Conservation (phyloP, 64 coral and sea anemone species). For the Pocillopora damicornis region DNA sequence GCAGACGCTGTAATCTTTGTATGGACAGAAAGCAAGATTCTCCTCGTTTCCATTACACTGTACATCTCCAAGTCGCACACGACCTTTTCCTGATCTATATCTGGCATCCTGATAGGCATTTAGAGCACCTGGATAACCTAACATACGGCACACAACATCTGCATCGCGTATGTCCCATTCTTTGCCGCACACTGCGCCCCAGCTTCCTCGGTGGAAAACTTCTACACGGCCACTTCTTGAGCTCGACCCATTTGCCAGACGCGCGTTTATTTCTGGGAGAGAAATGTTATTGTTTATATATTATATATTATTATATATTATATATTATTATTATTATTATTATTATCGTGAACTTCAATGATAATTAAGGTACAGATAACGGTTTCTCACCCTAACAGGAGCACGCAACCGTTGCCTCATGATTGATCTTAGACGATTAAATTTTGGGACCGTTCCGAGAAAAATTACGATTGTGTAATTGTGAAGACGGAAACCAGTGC, state of each 20-base stretch:
- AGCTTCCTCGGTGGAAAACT: background rate
- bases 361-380: no score
- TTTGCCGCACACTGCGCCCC: background rate
- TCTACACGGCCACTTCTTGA: background rate
- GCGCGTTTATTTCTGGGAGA: background rate
- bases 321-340: no score
- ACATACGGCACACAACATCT: slow-evolving; percentile 6
- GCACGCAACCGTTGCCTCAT: no score
- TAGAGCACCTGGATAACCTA: background rate
- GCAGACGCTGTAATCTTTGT: slow-evolving; percentile 18
- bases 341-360: no score
- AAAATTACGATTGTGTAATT: no score
- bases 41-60: background rate
- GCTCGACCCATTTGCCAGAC: background rate
- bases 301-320: no score
- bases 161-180: slow-evolving; percentile 6
- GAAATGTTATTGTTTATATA: no score
- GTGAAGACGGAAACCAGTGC: no score
- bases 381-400: no score
- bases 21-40: background rate
- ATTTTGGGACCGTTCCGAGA: no score
- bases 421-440: no score
- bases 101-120: background rate
- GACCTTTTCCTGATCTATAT: background rate
- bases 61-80: background rate